These are phyloP conservation scores for Epinephelus awoara DNA, from an alignment of 2,797 vertebrate species.

Conservation along the genomic window DNA sequence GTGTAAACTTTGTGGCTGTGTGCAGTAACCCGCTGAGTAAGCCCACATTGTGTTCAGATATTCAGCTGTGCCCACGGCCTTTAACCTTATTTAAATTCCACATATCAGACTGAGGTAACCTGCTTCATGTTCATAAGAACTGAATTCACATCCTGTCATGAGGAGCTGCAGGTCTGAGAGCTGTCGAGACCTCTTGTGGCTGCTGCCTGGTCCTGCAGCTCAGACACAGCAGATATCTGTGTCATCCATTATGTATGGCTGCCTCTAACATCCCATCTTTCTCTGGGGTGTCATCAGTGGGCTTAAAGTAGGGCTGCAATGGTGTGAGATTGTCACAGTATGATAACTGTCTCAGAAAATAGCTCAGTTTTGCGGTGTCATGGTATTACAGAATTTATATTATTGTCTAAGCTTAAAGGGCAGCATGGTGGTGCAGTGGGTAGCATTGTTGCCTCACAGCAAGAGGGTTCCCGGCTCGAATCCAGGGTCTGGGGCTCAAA, in stretches of 20 bases:
- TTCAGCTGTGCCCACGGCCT: slow-evolving; percentile 18
- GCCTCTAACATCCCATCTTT: background rate
- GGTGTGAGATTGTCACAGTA: too few relatives aligned
- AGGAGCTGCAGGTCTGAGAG: slow-evolving; percentile 1
- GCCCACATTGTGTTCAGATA: slow-evolving; percentile 24
- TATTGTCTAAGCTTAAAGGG: too few relatives aligned
- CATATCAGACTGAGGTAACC: slow-evolving; percentile 39
- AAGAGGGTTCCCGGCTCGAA: too few relatives aligned
- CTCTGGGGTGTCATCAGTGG: background rate
- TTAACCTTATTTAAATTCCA: slow-evolving; percentile 29
- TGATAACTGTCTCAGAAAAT: too few relatives aligned
- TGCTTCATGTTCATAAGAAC: slow-evolving; percentile 13
- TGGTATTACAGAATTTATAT: too few relatives aligned
- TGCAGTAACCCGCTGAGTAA: slow-evolving; percentile 1
- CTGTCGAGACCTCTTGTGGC: slow-evolving; percentile 72
- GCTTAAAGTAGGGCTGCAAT: too few relatives aligned
- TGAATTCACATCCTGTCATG: background rate
- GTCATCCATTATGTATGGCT: too few relatives aligned
- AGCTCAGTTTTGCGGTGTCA: too few relatives aligned
- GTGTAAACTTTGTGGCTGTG: slow-evolving; percentile 24
- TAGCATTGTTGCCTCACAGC: too few relatives aligned
- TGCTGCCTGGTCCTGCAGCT: background rate
- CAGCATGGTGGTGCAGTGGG: too few relatives aligned
- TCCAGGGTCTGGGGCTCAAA: too few relatives aligned
- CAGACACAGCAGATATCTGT: background rate